Base-by-base conservation (phyloP, 2,113 vertebrate species). In the Theristicus caerulescens region DNA sequence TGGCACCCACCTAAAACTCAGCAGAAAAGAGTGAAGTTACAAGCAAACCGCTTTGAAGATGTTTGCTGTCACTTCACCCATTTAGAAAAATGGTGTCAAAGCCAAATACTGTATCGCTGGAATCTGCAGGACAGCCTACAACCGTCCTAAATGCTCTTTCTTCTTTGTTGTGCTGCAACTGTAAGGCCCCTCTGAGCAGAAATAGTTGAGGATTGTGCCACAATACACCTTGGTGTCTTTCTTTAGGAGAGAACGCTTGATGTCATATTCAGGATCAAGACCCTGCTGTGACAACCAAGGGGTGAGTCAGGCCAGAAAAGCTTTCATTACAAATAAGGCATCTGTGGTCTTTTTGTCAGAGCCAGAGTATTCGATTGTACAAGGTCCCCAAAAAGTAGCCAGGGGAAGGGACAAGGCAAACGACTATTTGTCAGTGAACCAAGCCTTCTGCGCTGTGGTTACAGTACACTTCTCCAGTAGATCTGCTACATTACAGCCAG, bases 1-100 rank as follows among this genome's bases (percentile, higher is more conserved):
- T 87, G 65, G 89, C 77, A 95, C 81, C 40, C 65, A 84, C 86
- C 73, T 91, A 74, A 90, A 91, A 94, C 46, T 80, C 44, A 20
- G 5, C 59, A 88, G 54, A 72, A 46, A 65, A 84, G 16, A 71
- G 51, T 12, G 29, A 95, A 88, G 57, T 73, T 73, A 88, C 38
- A 86, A 90, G 90, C 32, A 90, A 90, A 88, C 8, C 1, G 2
- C 90, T 96, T 92, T 86, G 92, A 95, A 86, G 86, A 44, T 34
- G 9, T 70, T 73, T 93, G 46, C 34, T 94, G 80, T 82, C 82
- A 69, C 64, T 94, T 93, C 58, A 57, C 29, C 73, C 70, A 13
- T 69, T 88, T 69, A 82, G 58, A 61, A 83, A 65, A 72, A 70
- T 7, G 9, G 49, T 58, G 70, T 77, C 62, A 90, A 65, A 85